Base-by-base conservation (phyloP, 2,888 invertebrate species). In the Eupithecia inturbata region DNA sequence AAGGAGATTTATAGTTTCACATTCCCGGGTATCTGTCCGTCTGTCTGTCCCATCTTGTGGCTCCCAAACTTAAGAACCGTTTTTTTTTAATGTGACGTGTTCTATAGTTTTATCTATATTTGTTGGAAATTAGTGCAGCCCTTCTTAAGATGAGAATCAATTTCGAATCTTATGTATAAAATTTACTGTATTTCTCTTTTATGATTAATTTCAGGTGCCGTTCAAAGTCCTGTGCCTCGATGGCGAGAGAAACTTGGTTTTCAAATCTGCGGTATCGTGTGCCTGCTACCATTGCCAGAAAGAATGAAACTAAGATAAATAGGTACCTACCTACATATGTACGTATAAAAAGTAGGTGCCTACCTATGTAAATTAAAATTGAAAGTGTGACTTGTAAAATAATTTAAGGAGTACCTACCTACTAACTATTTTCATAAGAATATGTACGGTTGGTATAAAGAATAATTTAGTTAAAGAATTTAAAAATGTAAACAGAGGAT, bases 221-320 rank as follows among this genome's bases (percentile, higher is more conserved):
- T 97, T 97, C 12, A 95, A 96, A 81, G 97, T 98, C 4, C 93
- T 97, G 77, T 98, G 98, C 88, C 91, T 97, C 76, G 97, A 97
- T 71, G 98, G 98, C 36, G 95, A 96, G 81, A 95, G 97, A 82
- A 96, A 96, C 82, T 94, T 98, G 74, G 96, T 96, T 72, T 98
- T 98, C 88, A 97, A 97, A 89, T 98, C 98, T 19, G 98, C 98
- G 5, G 95, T 96, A 72, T 95, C 96, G 57, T 98, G 98, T 90
- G 96, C 97, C 49, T 98, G 98, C 89, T 98, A 97, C 85, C 97
- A 97, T 87, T 98, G 98, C 91, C 97, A 97, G 91, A 98, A 97
- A 87, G 96, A 96, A 83, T 93, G 85, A 87, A 72, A 16, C 33
- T 6, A 67, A 1, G 16, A 64, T 31, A 62, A 62, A 31, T 28